Evolutionary conservation across 1,140 invertebrate genomes (phyloP).

Genomic region (Lysiphlebus fabarum): DNA sequence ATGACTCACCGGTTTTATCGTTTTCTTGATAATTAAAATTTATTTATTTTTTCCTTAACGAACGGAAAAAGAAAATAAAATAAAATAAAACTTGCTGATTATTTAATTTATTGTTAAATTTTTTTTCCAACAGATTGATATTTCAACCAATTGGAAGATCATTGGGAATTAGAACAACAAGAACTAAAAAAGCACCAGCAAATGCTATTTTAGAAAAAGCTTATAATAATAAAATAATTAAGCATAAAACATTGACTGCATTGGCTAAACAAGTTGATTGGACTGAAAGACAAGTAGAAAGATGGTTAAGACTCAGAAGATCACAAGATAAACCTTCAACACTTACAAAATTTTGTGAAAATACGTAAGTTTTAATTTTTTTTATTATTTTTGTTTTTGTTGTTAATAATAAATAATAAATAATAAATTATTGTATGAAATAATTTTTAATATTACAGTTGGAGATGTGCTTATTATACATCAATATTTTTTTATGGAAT

Average conservation of each 20-base stretch:
- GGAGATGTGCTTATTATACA: conserved; percentile 85
- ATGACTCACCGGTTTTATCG: too few relatives aligned
- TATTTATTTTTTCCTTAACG: not conserved
- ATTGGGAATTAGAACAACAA: conserved; percentile 73
- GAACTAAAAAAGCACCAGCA: conserved; percentile 67
- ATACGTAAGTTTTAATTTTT: conserved; percentile 54
- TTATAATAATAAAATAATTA: conserved; percentile 67
- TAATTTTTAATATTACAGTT: conserved; percentile 60
- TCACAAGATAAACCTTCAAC: conserved; percentile 83
- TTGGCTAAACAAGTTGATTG: conserved; percentile 84
- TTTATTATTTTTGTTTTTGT: not conserved
- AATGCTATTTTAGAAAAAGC: conserved; percentile 73
- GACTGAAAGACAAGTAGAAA: conserved; percentile 83
- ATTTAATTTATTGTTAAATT: too few relatives aligned
- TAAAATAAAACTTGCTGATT: too few relatives aligned
- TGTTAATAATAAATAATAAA: conserved; percentile 2
- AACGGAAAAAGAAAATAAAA: too few relatives aligned
- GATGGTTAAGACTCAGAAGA: conserved; percentile 81
- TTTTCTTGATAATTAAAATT: not conserved
- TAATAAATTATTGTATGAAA: too few relatives aligned
- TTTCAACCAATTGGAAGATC: conserved; percentile 65
- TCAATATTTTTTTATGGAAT: conserved; percentile 81
- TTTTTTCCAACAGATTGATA: too few relatives aligned
- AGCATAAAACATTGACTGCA: conserved; percentile 68
- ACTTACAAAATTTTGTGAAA: conserved; percentile 89